A percentile compares a stretch with the other conserved stretches of the same genome.
phyloP scores from a whole-genome alignment of 2,888 invertebrate species.

The Hydrotaea diabolus region DNA sequence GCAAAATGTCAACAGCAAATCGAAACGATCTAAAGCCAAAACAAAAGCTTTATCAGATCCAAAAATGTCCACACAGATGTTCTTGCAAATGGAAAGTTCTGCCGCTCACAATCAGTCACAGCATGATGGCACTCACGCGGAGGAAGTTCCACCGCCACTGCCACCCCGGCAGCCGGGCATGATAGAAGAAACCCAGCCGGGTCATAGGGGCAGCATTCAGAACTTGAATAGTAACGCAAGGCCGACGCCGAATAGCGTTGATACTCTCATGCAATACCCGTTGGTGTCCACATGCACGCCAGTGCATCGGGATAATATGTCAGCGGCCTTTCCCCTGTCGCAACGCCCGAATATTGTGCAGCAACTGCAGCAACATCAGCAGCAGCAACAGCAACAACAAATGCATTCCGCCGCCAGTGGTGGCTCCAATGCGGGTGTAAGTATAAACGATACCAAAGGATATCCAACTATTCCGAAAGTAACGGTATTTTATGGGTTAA shows the following conservation, averaged over 20 bases:
- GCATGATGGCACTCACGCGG: slow-evolving; percentile 68
- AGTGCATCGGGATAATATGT: slow-evolving; percentile 79
- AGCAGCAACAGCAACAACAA: slow-evolving; percentile 79
- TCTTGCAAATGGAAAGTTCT: slow-evolving; percentile 79
- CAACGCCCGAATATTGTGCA: slow-evolving; percentile 81
- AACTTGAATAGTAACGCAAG: slow-evolving; percentile 71
- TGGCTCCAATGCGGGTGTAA: slow-evolving; percentile 76
- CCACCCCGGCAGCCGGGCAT: slow-evolving; percentile 83
- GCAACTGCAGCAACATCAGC: slow-evolving; percentile 80
- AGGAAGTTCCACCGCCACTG: slow-evolving; percentile 82
- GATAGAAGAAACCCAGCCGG: slow-evolving; percentile 75
- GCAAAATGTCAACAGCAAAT: slow-evolving; percentile 57
- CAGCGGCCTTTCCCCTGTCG: slow-evolving; percentile 79
- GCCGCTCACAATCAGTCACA: slow-evolving; percentile 50
- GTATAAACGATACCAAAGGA: slow-evolving; percentile 69
- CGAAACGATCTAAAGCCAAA: slow-evolving; percentile 77
- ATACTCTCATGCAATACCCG: slow-evolving; percentile 80
- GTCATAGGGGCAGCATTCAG: slow-evolving; percentile 74
- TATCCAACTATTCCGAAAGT: neutral
- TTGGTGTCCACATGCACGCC: slow-evolving; percentile 81
- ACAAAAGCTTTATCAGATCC: slow-evolving; percentile 81
- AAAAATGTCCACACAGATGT: slow-evolving; percentile 81
- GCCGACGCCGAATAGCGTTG: slow-evolving; percentile 79
- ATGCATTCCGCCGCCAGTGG: slow-evolving; percentile 72
- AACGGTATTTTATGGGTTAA: neutral